Conservation (phyloP, 2,888 invertebrate genomes). For the Adela reaumurella region DNA sequence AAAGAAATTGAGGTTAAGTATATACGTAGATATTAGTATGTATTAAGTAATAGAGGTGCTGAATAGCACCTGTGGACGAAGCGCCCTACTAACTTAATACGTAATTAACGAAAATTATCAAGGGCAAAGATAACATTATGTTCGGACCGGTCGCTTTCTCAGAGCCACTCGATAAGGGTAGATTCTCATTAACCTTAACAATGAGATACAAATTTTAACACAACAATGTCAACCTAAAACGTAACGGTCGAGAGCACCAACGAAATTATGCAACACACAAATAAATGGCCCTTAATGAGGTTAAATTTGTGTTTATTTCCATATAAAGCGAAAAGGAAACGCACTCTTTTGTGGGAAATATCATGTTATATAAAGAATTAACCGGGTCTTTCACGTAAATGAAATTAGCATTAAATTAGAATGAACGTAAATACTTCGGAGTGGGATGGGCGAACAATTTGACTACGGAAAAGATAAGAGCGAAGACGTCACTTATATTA, state of each 20-base stretch:
- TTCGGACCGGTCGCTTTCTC: neutral
- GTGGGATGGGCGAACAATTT: slow-evolving; percentile 1
- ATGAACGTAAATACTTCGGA: slow-evolving; percentile 15
- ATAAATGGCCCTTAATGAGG: slow-evolving; percentile 15
- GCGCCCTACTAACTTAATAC: neutral
- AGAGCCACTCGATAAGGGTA: neutral
- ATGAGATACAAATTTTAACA: neutral
- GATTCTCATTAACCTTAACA: neutral
- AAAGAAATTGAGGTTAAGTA: no score
- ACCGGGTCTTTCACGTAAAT: slow-evolving; percentile 9
- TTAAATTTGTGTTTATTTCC: slow-evolving; percentile 21
- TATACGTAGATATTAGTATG: no score
- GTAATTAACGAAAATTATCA: neutral
- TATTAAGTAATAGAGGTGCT: no score
- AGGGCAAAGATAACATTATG: neutral
- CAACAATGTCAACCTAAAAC: neutral
- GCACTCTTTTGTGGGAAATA: slow-evolving; percentile 7
- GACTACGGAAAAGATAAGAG: neutral
- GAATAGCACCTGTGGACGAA: no score
- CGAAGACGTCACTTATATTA: slow-evolving; percentile 8
- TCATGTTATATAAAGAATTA: slow-evolving; percentile 1
- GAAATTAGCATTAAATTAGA: slow-evolving; percentile 15
- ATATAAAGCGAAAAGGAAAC: slow-evolving; percentile 15
- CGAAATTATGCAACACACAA: slow-evolving; percentile 12
- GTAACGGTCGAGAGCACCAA: slow-evolving; percentile 11